These are phyloP conservation scores for Drosophila villosipedis DNA, from an alignment of 2,888 invertebrate genomes.

Conservation along the genomic window DNA sequence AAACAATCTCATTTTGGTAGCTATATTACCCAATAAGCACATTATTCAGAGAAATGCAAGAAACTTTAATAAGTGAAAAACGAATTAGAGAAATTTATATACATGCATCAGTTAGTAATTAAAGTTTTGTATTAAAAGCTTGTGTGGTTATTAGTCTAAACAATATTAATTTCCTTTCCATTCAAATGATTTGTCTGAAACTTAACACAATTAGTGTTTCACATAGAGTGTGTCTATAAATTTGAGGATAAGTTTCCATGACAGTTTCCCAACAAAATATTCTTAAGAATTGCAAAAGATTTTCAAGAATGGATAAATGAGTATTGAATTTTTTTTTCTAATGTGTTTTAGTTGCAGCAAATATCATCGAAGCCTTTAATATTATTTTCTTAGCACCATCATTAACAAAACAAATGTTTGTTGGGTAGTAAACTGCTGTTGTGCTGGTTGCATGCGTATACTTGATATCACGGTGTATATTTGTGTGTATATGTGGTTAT, in stretches of 20 bases:
- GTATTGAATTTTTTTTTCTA: background rate
- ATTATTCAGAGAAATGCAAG: background rate
- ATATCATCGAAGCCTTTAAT: background rate
- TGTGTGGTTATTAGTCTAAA: background rate
- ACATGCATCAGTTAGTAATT: background rate
- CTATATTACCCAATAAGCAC: constrained; percentile 45
- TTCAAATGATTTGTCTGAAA: background rate
- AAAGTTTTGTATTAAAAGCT: background rate
- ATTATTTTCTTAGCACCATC: background rate
- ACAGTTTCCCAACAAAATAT: background rate
- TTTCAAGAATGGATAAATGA: background rate
- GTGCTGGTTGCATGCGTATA: constrained; percentile 34
- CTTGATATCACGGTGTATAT: background rate
- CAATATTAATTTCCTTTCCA: background rate
- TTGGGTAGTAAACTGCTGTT: constrained; percentile 41
- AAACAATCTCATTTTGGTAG: constrained; percentile 68
- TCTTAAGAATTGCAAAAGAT: background rate
- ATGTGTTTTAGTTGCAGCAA: background rate
- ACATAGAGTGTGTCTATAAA: too few relatives aligned
- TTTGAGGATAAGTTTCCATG: background rate
- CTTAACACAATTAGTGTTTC: background rate
- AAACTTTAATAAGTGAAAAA: background rate
- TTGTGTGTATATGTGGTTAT: background rate
- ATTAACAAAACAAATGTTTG: constrained; percentile 30
- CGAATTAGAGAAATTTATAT: background rate